A percentile compares a stretch with the other conserved stretches of the same genome.
Conservation (phyloP, 2,797 vertebrate species). For the Notolabrus celidotus region DNA sequence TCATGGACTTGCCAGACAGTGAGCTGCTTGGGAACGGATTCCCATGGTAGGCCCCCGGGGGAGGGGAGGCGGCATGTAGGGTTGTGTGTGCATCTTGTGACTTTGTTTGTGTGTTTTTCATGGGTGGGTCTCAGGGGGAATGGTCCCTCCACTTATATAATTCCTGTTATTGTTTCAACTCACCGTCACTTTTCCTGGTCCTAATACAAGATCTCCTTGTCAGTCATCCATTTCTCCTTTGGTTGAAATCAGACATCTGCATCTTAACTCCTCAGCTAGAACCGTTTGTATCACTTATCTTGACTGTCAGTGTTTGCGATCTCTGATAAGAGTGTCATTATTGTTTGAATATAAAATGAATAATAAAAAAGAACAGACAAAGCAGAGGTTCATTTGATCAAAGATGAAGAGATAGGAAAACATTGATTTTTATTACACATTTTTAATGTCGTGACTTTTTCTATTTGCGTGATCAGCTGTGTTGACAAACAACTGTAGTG, state of each 20-base stretch:
- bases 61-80: conserved; percentile 70
- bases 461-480: conserved; percentile 3
- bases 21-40: conserved; percentile 89
- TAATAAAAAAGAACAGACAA: no score
- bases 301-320: background rate
- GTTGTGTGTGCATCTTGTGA: conserved; percentile 69
- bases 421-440: background rate
- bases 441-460: conserved; percentile 9
- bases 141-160: background rate
- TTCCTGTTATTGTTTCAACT: conserved; percentile 38
- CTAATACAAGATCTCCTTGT: conserved; percentile 32
- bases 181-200: conserved; percentile 17
- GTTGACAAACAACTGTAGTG: conserved; percentile 21
- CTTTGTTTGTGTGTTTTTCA: conserved; percentile 60
- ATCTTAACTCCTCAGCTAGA: conserved; percentile 7
- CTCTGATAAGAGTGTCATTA: conserved; percentile 1
- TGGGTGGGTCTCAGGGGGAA: conserved; percentile 17
- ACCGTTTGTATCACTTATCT: conserved; percentile 9
- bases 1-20: conserved; percentile 90
- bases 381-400: no score
- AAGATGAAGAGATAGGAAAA: background rate
- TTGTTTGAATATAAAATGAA: no score
- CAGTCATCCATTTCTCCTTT: conserved; percentile 33
- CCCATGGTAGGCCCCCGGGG: conserved; percentile 84
- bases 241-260: conserved; percentile 4